phyloP scores from a whole-genome alignment of 2,888 invertebrate genomes.

The Latheticus oryzae region DNA sequence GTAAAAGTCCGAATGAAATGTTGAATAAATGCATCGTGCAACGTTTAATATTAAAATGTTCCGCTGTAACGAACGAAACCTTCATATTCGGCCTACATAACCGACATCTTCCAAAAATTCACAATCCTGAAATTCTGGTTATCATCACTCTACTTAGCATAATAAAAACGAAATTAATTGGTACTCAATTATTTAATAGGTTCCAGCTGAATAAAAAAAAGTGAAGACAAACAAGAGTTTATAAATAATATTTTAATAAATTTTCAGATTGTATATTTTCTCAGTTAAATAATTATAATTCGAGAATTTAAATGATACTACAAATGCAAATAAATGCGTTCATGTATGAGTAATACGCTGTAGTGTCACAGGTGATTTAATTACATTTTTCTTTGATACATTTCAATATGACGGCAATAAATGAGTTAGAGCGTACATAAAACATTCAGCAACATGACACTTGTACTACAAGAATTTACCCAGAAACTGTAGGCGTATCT shows the following conservation, averaged over 20 bases:
- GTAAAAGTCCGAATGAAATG: slow-evolving; percentile 7
- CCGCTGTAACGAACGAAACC: no score
- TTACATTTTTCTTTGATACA: slow-evolving; percentile 17
- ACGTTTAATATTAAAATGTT: neutral
- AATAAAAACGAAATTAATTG: no score
- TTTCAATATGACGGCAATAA: slow-evolving; percentile 13
- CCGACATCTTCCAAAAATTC: no score
- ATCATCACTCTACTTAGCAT: no score
- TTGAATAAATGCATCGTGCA: neutral
- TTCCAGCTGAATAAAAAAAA: no score
- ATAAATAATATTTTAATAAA: no score
- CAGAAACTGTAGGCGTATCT: slow-evolving; percentile 7
- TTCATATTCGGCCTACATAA: no score
- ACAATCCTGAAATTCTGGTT: no score
- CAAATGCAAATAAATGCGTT: slow-evolving; percentile 2
- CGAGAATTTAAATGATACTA: neutral
- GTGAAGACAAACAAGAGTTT: no score
- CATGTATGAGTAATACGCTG: slow-evolving; percentile 5
- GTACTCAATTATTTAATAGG: no score
- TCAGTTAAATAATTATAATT: no score
- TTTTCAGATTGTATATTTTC: no score
- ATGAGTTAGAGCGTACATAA: slow-evolving; percentile 10
- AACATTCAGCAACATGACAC: slow-evolving; percentile 16
- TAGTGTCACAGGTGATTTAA: slow-evolving; percentile 15
- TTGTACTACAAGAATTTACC: slow-evolving; percentile 13